Evolutionary conservation across 2,888 invertebrate genomes (phyloP).

Genomic region (Gymnoscelis rufifasciata): DNA sequence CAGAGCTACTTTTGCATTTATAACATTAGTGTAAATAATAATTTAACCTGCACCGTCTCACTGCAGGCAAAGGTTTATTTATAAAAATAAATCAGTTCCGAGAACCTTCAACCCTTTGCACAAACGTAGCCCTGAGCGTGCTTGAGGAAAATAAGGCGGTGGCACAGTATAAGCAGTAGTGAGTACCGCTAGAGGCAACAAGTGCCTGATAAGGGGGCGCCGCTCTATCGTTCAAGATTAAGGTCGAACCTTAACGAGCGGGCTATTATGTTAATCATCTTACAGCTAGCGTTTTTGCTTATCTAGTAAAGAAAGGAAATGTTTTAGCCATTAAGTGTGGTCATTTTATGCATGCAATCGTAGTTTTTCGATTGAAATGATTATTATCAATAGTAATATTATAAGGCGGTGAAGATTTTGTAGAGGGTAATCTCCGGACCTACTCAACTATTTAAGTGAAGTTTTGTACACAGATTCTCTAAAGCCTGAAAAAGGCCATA

Average conservation of each 20-base stretch:
- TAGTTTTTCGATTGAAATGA: too few relatives aligned
- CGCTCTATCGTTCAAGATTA: constrained; percentile 75
- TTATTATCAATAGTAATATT: too few relatives aligned
- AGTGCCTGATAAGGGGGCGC: constrained; percentile 61
- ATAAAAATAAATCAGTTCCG: too few relatives aligned
- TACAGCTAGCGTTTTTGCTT: constrained; percentile 1
- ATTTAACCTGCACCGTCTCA: too few relatives aligned
- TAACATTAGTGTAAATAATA: too few relatives aligned
- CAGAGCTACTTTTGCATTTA: too few relatives aligned
- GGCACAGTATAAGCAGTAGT: constrained; percentile 13
- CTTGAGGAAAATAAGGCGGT: constrained; percentile 41
- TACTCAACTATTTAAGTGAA: too few relatives aligned
- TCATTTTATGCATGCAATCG: not conserved
- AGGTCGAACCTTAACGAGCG: constrained; percentile 56
- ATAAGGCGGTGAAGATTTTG: too few relatives aligned
- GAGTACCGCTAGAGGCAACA: constrained; percentile 44
- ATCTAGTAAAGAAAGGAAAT: constrained; percentile 21
- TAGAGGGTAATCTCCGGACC: too few relatives aligned
- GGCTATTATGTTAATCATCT: constrained; percentile 32
- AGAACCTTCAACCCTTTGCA: constrained; percentile 22
- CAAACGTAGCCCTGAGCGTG: constrained; percentile 7
- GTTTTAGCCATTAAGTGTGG: constrained; percentile 9
- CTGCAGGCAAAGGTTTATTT: too few relatives aligned
- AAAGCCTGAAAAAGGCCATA: too few relatives aligned
- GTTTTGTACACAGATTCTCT: too few relatives aligned